These are phyloP conservation scores for Oceanites oceanicus DNA, from an alignment of 2,113 vertebrate species.

Conservation along the genomic window DNA sequence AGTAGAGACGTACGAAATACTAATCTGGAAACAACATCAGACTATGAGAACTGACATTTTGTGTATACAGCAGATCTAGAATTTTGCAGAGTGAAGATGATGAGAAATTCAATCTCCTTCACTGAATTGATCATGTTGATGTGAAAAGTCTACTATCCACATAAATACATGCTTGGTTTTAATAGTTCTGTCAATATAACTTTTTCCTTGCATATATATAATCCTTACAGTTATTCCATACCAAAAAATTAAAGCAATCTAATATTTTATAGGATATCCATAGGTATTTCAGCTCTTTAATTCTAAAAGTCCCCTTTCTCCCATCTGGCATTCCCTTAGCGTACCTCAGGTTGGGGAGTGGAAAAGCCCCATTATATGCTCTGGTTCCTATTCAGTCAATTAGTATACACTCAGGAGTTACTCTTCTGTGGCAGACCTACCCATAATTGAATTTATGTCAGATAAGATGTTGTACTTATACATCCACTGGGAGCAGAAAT, in stretches of 20 bases:
- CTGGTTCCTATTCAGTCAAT: background rate
- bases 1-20: background rate
- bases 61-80: background rate
- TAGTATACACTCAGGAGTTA: background rate
- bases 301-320: background rate
- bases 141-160: background rate
- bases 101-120: background rate
- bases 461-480: conserved; percentile 18
- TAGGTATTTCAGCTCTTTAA: background rate
- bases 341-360: background rate
- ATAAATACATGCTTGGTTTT: background rate
- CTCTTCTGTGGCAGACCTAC: conserved; percentile 17
- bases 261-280: background rate
- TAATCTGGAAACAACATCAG: background rate
- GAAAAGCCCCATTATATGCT: background rate
- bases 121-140: background rate
- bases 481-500: conserved; percentile 26
- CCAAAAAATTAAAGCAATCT: background rate
- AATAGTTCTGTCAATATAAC: background rate
- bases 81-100: background rate
- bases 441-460: conserved; percentile 54
- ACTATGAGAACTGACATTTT: background rate
- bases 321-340: background rate
- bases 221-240: background rate
- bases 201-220: background rate